A percentile compares a stretch with the other conserved stretches of the same genome.
These are phyloP conservation scores for Urocitellus parryii DNA, from an alignment of 2,113 vertebrate genomes.

Conservation along the genomic window DNA sequence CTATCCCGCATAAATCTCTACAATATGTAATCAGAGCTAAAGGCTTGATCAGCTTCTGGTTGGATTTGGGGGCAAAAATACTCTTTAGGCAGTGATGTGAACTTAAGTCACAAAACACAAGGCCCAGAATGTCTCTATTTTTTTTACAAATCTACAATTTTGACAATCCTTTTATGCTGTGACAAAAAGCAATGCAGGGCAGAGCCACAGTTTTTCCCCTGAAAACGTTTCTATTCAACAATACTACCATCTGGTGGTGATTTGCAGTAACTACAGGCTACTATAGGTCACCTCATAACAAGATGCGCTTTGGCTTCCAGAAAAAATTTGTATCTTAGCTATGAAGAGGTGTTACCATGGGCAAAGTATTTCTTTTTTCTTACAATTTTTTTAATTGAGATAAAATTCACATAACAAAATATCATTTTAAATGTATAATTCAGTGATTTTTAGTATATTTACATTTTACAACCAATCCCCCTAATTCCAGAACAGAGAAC, in stretches of 20 bases:
- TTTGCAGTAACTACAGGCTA: background rate
- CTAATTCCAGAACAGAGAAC: conserved; percentile 27
- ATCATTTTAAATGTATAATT: conserved; percentile 8
- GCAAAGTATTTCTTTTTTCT: conserved; percentile 12
- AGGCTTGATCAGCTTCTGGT: background rate
- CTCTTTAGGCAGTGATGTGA: background rate
- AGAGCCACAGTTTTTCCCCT: background rate
- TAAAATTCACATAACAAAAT: conserved; percentile 47
- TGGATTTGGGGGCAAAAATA: conserved; percentile 19
- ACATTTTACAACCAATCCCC: background rate
- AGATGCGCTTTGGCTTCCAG: background rate
- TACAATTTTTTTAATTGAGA: background rate
- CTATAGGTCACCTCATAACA: background rate
- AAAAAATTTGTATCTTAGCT: background rate
- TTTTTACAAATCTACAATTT: background rate
- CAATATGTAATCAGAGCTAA: background rate
- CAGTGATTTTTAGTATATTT: background rate
- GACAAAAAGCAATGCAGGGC: background rate
- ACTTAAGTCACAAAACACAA: conserved; percentile 13
- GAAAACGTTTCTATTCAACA: conserved; percentile 32
- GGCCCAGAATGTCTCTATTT: background rate
- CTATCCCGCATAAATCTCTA: background rate
- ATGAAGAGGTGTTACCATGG: background rate
- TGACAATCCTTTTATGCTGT: conserved; percentile 26
- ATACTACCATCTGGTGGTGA: conserved; percentile 70